Percentiles rank a stretch among this genome's conserved stretches.
These are phyloP conservation scores for Ardeotis arabs DNA, from an alignment of 2,113 vertebrate species.

Conservation along the genomic window DNA sequence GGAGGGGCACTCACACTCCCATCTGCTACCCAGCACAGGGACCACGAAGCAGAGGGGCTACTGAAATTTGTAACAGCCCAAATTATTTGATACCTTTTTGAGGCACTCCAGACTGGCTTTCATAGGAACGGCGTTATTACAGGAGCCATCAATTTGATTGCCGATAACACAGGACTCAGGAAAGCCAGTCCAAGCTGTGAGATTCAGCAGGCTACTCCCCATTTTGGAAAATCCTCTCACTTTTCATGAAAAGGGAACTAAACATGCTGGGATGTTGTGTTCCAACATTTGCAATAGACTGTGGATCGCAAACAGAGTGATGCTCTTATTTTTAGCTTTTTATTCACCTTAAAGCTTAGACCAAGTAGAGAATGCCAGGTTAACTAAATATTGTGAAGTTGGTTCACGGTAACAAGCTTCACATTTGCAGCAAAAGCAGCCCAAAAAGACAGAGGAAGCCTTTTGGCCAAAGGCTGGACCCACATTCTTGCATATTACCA, in stretches of 20 bases:
- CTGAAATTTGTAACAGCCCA: neutral
- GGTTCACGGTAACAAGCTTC: neutral
- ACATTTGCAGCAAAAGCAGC: neutral
- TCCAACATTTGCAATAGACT: neutral
- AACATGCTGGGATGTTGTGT: neutral
- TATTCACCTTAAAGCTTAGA: neutral
- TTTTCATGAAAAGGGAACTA: neutral
- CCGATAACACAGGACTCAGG: neutral
- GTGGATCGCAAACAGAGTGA: neutral
- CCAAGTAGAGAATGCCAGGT: neutral
- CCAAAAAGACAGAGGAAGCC: neutral
- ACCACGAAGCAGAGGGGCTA: neutral
- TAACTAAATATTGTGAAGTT: neutral
- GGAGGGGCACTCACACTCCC: neutral
- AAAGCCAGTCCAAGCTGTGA: neutral
- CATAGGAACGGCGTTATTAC: neutral
- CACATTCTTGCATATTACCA: neutral
- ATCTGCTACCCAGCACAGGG: neutral
- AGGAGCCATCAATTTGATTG: neutral
- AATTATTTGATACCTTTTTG: neutral
- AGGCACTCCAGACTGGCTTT: neutral
- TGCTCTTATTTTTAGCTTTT: neutral
- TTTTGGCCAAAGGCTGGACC: neutral
- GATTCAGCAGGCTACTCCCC: neutral
- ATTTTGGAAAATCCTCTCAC: neutral